Evolutionary conservation across 1,140 invertebrate species (phyloP).

Genomic region (Oreohelix idahoensis): DNA sequence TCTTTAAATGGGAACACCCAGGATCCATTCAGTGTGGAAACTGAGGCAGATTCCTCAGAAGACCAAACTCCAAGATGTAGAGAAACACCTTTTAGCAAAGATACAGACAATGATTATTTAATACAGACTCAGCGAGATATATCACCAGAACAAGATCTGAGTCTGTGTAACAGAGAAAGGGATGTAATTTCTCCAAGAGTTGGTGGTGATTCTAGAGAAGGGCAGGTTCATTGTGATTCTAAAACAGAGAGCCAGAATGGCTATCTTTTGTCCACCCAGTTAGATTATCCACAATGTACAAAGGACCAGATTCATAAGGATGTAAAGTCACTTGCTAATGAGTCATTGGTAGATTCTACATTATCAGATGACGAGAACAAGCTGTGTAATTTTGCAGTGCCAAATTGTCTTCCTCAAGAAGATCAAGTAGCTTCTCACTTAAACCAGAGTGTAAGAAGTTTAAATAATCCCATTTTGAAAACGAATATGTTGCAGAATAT

Average conservation of each 20-base stretch:
- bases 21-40: background rate
- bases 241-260: background rate
- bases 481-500: background rate
- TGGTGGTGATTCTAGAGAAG: background rate
- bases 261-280: background rate
- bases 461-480: background rate
- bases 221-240: background rate
- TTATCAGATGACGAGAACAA: background rate
- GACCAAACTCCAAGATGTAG: background rate
- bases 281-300: background rate
- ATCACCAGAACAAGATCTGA: background rate
- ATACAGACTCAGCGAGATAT: background rate
- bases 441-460: background rate
- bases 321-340: background rate
- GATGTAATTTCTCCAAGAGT: background rate
- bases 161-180: background rate
- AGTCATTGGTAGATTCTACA: background rate
- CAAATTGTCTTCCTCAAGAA: too few species aligned
- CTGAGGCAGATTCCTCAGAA: background rate
- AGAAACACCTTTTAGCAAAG: background rate
- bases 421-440: too few species aligned
- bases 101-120: background rate
- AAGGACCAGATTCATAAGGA: background rate
- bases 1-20: background rate
- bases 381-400: too few species aligned